Percentiles rank a stretch among this genome's conserved stretches.
Evolutionary conservation across 2,888 invertebrate genomes (phyloP).

Genomic region (Lacanobia oleracea): DNA sequence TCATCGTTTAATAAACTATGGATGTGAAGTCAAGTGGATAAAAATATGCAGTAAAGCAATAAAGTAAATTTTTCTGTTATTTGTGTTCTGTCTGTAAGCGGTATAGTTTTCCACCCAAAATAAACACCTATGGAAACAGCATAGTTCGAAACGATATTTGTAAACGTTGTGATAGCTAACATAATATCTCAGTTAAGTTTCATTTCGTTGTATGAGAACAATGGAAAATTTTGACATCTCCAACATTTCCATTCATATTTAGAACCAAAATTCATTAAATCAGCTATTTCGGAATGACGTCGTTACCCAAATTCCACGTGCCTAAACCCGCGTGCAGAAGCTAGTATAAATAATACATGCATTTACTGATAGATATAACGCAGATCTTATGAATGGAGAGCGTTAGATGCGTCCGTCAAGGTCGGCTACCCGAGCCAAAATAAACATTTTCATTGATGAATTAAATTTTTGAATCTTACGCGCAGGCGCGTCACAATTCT

Average conservation of each 20-base stretch:
- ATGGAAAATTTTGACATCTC: not conserved
- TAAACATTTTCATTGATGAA: constrained; percentile 63
- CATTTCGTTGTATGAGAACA: not conserved
- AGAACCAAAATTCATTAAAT: not conserved
- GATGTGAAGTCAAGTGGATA: not conserved
- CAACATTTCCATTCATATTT: not conserved
- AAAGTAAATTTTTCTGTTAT: not conserved
- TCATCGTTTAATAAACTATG: not conserved
- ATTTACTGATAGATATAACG: constrained; percentile 50
- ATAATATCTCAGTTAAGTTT: not conserved
- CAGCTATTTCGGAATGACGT: constrained; percentile 11
- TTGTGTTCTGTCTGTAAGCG: not conserved
- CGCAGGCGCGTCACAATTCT: constrained; percentile 13
- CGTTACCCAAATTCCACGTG: constrained; percentile 3
- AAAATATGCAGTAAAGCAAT: not conserved
- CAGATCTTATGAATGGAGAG: constrained; percentile 58
- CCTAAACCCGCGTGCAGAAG: constrained; percentile 16
- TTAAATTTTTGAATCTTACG: constrained; percentile 38
- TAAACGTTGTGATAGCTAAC: not conserved
- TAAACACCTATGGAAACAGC: not conserved
- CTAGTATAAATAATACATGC: constrained; percentile 50
- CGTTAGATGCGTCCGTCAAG: constrained; percentile 59
- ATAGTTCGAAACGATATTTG: not conserved
- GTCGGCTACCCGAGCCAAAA: constrained; percentile 57
- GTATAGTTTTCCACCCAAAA: not conserved